Evolutionary conservation across 1,140 invertebrate genomes (phyloP).

Genomic region (Alviniconcha marisindica): DNA sequence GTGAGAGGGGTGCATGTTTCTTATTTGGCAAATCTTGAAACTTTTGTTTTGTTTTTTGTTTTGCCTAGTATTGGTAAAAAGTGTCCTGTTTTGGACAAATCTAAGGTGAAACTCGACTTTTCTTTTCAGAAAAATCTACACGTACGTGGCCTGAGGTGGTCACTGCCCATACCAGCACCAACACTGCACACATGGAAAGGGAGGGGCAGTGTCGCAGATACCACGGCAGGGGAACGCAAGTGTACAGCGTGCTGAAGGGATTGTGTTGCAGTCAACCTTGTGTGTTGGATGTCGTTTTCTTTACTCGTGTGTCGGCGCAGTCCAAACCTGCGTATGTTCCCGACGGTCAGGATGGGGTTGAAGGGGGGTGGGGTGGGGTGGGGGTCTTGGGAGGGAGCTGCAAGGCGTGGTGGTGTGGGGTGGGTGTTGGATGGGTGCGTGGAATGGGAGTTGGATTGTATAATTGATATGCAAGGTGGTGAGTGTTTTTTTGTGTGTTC

Average conservation of each 20-base stretch:
- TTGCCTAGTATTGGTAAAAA: neutral
- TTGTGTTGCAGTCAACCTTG: no score
- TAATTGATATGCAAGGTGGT: no score
- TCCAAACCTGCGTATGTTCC: no score
- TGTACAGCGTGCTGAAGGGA: no score
- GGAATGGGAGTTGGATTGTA: no score
- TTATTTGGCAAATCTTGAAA: neutral
- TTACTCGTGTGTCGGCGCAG: no score
- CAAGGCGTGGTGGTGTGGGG: no score
- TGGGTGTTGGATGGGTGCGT: no score
- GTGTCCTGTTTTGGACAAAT: neutral
- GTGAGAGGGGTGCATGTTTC: neutral
- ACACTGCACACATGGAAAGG: neutral
- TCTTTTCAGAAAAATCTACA: slow-evolving; percentile 51
- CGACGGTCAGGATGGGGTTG: no score
- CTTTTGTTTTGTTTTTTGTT: neutral
- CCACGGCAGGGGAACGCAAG: no score
- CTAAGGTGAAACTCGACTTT: neutral
- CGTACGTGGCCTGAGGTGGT: slow-evolving; percentile 43
- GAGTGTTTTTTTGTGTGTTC: no score
- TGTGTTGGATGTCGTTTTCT: no score
- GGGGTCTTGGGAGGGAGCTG: neutral
- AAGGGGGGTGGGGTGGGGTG: neutral
- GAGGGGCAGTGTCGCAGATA: neutral
- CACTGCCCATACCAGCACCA: neutral